Conservation (phyloP, 92 coral and sea anemone genomes). For the Phenganax stokvisi region DNA sequence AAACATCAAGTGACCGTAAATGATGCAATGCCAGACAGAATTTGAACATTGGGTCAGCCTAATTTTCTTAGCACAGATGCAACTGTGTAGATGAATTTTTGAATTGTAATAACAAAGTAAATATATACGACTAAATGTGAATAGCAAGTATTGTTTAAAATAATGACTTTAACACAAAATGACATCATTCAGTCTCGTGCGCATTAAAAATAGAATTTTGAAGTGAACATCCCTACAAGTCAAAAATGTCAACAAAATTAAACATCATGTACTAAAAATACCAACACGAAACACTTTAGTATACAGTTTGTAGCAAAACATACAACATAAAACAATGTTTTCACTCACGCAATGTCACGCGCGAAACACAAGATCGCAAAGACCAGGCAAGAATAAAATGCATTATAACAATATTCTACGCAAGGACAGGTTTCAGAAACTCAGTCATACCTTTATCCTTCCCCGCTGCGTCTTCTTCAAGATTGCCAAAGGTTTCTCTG, state of each 20-base stretch:
- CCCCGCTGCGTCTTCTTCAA: slow-evolving; percentile 10
- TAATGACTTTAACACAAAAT: not conserved
- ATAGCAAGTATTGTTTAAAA: not conserved
- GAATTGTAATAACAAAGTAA: too few species aligned
- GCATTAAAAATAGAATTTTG: not conserved
- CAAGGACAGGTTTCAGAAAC: not conserved
- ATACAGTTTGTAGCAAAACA: not conserved
- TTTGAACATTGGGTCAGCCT: too few species aligned
- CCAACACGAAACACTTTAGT: not conserved
- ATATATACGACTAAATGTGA: too few species aligned
- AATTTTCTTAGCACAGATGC: too few species aligned
- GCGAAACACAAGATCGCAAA: not conserved
- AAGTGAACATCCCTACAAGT: not conserved
- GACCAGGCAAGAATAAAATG: slow-evolving; percentile 23
- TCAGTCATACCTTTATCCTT: slow-evolving; percentile 7
- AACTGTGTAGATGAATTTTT: too few species aligned
- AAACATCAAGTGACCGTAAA: too few species aligned
- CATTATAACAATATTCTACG: not conserved
- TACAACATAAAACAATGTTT: not conserved
- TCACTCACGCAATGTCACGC: not conserved
- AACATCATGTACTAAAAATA: not conserved
- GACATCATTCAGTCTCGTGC: not conserved
- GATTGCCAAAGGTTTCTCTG: slow-evolving; percentile 14
- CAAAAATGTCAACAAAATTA: not conserved
- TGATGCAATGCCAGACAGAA: too few species aligned